Conservation (phyloP, 2,113 vertebrate species). For the Syngnathus floridae region DNA sequence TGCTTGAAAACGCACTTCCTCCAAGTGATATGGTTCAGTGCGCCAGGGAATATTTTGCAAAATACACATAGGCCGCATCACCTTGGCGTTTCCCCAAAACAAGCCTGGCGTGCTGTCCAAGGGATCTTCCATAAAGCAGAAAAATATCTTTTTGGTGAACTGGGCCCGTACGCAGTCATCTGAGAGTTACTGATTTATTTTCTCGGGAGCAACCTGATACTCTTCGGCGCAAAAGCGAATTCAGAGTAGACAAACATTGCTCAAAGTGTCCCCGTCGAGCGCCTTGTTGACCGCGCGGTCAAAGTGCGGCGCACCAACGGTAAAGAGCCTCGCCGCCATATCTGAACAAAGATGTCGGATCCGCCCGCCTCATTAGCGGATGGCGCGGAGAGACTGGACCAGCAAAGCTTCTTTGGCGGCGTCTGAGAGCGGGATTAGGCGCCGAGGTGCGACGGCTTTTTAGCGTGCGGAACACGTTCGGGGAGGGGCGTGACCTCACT, state of each 20-base stretch:
- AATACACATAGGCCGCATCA: too few relatives aligned
- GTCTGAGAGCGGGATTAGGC: constrained; percentile 75
- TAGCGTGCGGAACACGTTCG: neutral
- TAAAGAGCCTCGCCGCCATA: constrained; percentile 8
- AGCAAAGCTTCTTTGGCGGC: constrained; percentile 76
- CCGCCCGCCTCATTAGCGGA: constrained; percentile 63
- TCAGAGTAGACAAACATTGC: neutral
- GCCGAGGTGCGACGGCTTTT: constrained; percentile 11
- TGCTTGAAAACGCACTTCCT: too few relatives aligned
- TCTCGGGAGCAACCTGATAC: neutral
- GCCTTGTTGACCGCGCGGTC: neutral
- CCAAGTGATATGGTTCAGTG: too few relatives aligned
- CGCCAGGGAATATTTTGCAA: too few relatives aligned
- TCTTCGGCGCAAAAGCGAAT: neutral
- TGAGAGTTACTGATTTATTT: constrained; percentile 5
- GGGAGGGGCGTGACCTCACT: neutral
- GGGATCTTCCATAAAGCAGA: neutral
- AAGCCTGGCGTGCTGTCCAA: neutral
- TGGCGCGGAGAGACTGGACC: constrained; percentile 72
- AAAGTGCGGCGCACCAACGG: neutral
- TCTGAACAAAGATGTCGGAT: constrained; percentile 55
- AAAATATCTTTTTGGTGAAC: neutral
- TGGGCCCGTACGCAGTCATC: neutral
- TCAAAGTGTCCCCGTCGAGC: neutral
- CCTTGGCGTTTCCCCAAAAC: neutral